Percentiles rank a stretch among this genome's conserved stretches.
Evolutionary conservation across 1,140 invertebrate genomes (phyloP).

Genomic region (Zeugodacus cucurbitae): DNA sequence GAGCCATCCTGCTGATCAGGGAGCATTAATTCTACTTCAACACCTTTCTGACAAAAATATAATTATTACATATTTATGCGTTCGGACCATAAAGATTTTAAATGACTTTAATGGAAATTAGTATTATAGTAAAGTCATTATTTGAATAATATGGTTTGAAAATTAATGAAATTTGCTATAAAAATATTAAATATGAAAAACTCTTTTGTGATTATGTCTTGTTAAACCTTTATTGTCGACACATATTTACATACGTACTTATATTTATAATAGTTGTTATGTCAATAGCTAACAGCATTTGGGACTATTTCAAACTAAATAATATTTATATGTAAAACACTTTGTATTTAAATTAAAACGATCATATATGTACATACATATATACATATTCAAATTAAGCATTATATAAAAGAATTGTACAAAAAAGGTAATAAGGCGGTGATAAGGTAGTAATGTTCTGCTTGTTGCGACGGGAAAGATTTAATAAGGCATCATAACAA

Average conservation of each 20-base stretch:
- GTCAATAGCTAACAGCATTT: no score
- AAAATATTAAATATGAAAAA: neutral
- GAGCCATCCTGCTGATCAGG: neutral
- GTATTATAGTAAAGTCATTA: no score
- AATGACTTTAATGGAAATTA: neutral
- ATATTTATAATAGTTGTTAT: neutral
- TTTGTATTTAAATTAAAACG: no score
- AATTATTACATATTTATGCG: neutral
- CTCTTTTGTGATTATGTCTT: neutral
- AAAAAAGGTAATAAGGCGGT: no score
- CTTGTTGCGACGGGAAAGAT: neutral
- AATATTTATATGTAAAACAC: no score
- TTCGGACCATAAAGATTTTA: no score
- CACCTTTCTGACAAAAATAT: constrained; percentile 4
- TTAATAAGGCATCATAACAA: constrained; percentile 16
- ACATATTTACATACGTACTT: neutral
- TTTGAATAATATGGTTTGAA: constrained; percentile 48
- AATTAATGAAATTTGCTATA: constrained; percentile 55
- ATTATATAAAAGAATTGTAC: no score
- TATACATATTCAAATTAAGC: neutral
- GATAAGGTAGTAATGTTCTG: no score
- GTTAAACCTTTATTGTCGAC: neutral
- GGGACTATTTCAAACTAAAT: no score
- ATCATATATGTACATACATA: neutral
- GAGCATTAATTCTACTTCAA: constrained; percentile 28